Evolutionary conservation across 2,113 vertebrate species (phyloP), one percentile per base, ranked within the genome.

Genomic region (Urocolius indicus): DNA sequence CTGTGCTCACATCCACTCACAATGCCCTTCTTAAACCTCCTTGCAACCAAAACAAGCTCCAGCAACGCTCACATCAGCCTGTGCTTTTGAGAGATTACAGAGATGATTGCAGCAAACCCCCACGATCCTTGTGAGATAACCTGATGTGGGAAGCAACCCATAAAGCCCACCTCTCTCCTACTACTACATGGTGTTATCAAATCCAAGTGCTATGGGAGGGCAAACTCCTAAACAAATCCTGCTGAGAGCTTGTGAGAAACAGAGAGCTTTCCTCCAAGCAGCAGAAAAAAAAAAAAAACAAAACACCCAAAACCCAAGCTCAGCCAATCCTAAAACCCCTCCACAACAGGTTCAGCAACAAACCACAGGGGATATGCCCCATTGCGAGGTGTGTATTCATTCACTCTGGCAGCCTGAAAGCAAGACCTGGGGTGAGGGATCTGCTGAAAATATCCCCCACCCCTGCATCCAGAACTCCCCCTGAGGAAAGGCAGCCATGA

Each of bases 131-230:
- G n/a, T 7, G 2, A 52, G 76, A 10, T 7, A 38, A 43, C n/a
- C 34, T 0, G 1, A 5, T 4, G 49, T 5, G 34, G n/a, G 68
- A 55, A 61, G 30, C 5, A 15, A 92, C 36, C 55, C 11, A 41
- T 12, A 3, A 43, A 29, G 30, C 46, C 22, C 74, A 23, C 30
- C 45, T 43, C 49, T 30, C 51, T 45, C 32, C 22, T 14, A 30
- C 26, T 32, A 30, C 26, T 32, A 20, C 5, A 0, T 0, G 4
- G 16, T 1, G 3, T 8, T 8, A 22, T 7, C 54, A 24, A 55
- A 68, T 7, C 43, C 49, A 48, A 16, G 11, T 7, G 49, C 77
- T 13, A 14, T 4, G 3, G 23, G 69, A n/a, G 26, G 6, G 19
- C 29, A 58, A 74, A 22, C 9, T 58, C 36, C 48, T 11, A 2